These are phyloP conservation scores for Hippoglossus stenolepis DNA, from an alignment of 2,113 vertebrate genomes.

Conservation along the genomic window DNA sequence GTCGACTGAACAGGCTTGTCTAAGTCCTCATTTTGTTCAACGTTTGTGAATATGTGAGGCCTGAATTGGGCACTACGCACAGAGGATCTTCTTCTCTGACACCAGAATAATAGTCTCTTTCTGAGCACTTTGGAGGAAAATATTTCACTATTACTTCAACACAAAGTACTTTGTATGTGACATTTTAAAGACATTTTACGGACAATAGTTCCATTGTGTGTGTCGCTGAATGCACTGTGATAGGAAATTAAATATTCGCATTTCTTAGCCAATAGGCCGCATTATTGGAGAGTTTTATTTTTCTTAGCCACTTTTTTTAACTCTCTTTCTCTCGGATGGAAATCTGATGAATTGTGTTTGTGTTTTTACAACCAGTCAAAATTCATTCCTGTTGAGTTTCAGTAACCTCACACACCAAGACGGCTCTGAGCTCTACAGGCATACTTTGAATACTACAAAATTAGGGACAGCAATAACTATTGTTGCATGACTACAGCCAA, in stretches of 20 bases:
- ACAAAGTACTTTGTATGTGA: slow-evolving; percentile 45
- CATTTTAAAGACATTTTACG: slow-evolving; percentile 53
- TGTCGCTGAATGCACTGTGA: slow-evolving; percentile 37
- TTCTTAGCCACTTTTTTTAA: slow-evolving; percentile 28
- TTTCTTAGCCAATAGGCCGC: slow-evolving; percentile 35
- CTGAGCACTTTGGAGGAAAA: slow-evolving; percentile 51
- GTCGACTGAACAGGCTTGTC: slow-evolving; percentile 33
- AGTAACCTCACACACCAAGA: slow-evolving; percentile 8
- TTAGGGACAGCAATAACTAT: neutral
- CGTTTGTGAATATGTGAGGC: slow-evolving; percentile 38
- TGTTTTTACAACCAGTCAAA: slow-evolving; percentile 8
- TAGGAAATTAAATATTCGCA: slow-evolving; percentile 59
- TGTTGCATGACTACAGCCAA: neutral
- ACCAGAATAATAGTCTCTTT: slow-evolving; percentile 62
- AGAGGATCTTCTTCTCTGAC: slow-evolving; percentile 53
- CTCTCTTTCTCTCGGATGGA: slow-evolving; percentile 15
- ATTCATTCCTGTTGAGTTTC: neutral
- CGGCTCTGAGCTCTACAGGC: slow-evolving; percentile 20
- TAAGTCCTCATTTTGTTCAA: slow-evolving; percentile 42
- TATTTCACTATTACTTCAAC: slow-evolving; percentile 59
- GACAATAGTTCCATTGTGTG: slow-evolving; percentile 42
- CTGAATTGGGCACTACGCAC: slow-evolving; percentile 47
- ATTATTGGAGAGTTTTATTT: slow-evolving; percentile 25
- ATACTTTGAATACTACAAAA: slow-evolving; percentile 7
- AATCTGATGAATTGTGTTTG: slow-evolving; percentile 15